Evolutionary conservation across 2,113 vertebrate genomes (phyloP), one percentile per base, ranked within the genome.

Genomic region (Xenus cinereus): DNA sequence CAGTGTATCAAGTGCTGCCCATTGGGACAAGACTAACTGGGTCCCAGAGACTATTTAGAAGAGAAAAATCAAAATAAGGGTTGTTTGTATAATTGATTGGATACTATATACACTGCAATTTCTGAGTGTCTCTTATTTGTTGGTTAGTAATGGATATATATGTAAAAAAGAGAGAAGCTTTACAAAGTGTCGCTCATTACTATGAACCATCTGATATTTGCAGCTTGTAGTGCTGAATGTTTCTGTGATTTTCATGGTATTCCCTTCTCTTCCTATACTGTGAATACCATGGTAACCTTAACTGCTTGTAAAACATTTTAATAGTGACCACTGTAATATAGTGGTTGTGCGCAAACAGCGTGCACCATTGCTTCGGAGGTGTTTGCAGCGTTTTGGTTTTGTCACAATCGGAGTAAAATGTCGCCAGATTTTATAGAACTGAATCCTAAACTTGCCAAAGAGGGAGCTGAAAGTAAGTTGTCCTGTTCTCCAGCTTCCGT

Each of bases 321-420:
- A 95, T 91, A 95, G 91, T 82, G 94, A 96, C 87, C 89, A 43
- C 81, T 94, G 84, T 71, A 91, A 92, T 92, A 90, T 5, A 95
- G 91, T n/a, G 69, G 77, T 89, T 95, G 86, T 95, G 84, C 94
- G 91, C 89, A 95, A 95, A 95, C 94, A 94, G 92, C 69, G 66
- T 76, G 77, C 89, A 63, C 80, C 87, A 5, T 57, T 79, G 87
- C 77, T 89, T 94, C 23, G 3, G 81, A 94, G 91, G 67, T 62
- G 86, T 79, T 89, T 72, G 73, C 30, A 79, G 48, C 62, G 41
- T 53, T 94, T 84, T 64, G 73, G 10, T 75, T 92, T 90, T 73
- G 87, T 87, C 89, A 76, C 71, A 79, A 39, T 69, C 5, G 1
- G 37, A 56, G 89, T 30, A 94, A 95, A 94, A 94, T 10, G 56